Percentiles rank a stretch among this genome's conserved stretches.
Conservation (phyloP, 2,797 vertebrate genomes). For the Enteromius thamalakanensis region DNA sequence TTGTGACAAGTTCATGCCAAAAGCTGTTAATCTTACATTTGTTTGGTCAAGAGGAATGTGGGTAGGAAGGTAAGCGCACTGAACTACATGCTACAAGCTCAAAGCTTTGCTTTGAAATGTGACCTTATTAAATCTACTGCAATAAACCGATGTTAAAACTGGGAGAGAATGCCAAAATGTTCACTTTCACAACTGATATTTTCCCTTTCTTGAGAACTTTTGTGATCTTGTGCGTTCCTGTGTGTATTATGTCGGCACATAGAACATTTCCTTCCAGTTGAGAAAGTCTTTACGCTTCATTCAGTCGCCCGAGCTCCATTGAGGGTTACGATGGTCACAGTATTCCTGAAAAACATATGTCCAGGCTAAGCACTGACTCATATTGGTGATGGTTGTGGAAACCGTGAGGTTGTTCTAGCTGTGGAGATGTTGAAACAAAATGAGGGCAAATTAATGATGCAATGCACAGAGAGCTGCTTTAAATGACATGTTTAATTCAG, state of each 20-base stretch:
- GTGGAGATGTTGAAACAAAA: constrained; percentile 6
- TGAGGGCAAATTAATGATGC: constrained; percentile 40
- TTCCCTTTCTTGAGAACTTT: constrained; percentile 5
- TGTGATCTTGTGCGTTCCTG: constrained; percentile 5
- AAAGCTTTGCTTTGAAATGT: not conserved
- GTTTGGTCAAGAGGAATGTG: constrained; percentile 10
- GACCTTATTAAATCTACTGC: not conserved
- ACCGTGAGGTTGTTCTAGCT: constrained; percentile 1
- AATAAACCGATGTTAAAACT: not conserved
- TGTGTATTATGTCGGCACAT: constrained; percentile 22
- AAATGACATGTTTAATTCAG: constrained; percentile 32
- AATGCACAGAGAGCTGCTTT: constrained; percentile 24
- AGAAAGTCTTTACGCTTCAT: constrained; percentile 47
- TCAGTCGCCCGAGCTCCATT: constrained; percentile 35
- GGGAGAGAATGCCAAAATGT: not conserved
- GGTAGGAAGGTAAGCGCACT: not conserved
- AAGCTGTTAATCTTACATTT: constrained; percentile 9
- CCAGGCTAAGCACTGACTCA: constrained; percentile 18
- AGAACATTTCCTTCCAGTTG: constrained; percentile 46
- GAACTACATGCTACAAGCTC: not conserved
- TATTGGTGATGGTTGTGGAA: constrained; percentile 13
- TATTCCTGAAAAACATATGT: constrained; percentile 39
- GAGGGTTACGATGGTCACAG: constrained; percentile 35
- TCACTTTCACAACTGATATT: not conserved
- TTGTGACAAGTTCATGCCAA: not conserved